A percentile compares a stretch with the other conserved stretches of the same genome.
Evolutionary conservation across 1,140 invertebrate genomes (phyloP).

Genomic region (Musca vetustissima): DNA sequence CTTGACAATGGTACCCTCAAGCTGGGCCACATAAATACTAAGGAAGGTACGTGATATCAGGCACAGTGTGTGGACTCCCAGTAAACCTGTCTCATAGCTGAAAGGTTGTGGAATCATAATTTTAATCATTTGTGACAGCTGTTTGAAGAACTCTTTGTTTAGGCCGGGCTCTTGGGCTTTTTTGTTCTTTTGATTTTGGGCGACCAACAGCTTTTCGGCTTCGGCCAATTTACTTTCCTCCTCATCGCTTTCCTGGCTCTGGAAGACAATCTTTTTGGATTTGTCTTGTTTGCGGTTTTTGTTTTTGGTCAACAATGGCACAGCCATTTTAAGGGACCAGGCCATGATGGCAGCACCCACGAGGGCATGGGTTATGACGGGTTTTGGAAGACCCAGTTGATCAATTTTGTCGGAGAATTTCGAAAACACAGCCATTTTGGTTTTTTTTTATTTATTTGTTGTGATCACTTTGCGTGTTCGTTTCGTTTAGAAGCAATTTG

Average conservation of each 20-base stretch:
- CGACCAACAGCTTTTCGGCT: conserved; percentile 49
- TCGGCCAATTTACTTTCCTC: conserved; percentile 47
- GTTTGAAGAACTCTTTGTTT: conserved; percentile 79
- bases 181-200: conserved; percentile 35
- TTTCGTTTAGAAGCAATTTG: no score
- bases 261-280: conserved; percentile 10
- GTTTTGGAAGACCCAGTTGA: conserved; percentile 54
- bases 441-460: no score
- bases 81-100: conserved; percentile 77
- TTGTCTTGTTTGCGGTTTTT: conserved; percentile 5
- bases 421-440: conserved; percentile 67
- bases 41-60: conserved; percentile 91
- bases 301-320: conserved; percentile 51
- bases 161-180: conserved; percentile 60
- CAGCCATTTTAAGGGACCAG: conserved; percentile 56
- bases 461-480: neutral
- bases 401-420: conserved; percentile 64
- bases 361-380: conserved; percentile 54
- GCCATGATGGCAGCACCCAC: conserved; percentile 55
- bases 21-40: conserved; percentile 93
- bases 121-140: conserved; percentile 76
- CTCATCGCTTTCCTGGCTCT: conserved; percentile 28
- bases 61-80: conserved; percentile 83
- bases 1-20: conserved; percentile 95
- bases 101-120: conserved; percentile 91